Conservation (phyloP, 2,888 invertebrate genomes). For the Dilophus febrilis region DNA sequence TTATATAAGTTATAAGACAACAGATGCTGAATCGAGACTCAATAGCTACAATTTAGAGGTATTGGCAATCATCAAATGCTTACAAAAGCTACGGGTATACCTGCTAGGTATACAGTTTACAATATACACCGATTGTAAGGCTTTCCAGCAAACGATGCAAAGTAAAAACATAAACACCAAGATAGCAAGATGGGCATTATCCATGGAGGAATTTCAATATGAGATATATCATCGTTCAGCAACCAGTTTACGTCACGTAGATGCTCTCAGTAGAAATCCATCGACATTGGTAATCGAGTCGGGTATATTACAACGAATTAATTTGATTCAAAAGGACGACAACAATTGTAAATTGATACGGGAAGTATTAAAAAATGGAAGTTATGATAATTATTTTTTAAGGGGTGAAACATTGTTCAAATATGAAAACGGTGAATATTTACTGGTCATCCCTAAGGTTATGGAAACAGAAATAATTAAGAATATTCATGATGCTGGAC, state of each 20-base stretch:
- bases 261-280: slow-evolving; percentile 11
- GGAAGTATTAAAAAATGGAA: slow-evolving; percentile 7
- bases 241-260: slow-evolving; percentile 10
- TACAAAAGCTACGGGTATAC: slow-evolving; percentile 15
- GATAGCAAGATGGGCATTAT: slow-evolving; percentile 15
- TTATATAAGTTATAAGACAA: not conserved
- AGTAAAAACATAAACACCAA: slow-evolving; percentile 15
- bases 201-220: slow-evolving; percentile 10
- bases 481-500: slow-evolving; percentile 19
- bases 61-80: slow-evolving; percentile 8
- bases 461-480: slow-evolving; percentile 11
- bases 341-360: slow-evolving; percentile 9
- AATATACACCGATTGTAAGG: slow-evolving; percentile 16
- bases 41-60: not conserved
- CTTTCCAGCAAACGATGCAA: slow-evolving; percentile 19
- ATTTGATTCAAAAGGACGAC: slow-evolving; percentile 9
- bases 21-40: not conserved
- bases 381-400: slow-evolving; percentile 9
- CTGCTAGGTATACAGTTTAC: slow-evolving; percentile 13
- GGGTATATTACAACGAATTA: slow-evolving; percentile 1
- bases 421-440: slow-evolving; percentile 7
- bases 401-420: slow-evolving; percentile 9
- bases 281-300: not conserved
- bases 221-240: slow-evolving; percentile 9
- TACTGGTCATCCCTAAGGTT: slow-evolving; percentile 5